Percentiles rank a stretch among this genome's conserved stretches.
Conservation (phyloP, 2,888 invertebrate species). For the Diarsia rubi region DNA sequence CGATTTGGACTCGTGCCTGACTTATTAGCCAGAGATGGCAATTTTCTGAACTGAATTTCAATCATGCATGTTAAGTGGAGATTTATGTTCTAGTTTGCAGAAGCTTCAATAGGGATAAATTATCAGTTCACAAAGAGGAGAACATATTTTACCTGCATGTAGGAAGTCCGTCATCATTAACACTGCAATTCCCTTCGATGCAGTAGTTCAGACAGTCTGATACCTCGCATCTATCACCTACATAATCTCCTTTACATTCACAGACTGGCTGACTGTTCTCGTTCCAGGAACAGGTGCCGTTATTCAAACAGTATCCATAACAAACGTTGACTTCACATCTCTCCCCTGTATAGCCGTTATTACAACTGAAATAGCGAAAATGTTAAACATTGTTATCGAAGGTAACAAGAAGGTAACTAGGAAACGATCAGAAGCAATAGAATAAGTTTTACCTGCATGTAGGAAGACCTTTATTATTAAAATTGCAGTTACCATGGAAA, state of each 20-base stretch:
- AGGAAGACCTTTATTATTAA: not conserved
- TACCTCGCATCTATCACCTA: not conserved
- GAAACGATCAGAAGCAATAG: not conserved
- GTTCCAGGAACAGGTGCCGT: not conserved
- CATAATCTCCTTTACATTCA: not conserved
- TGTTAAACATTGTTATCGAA: not conserved
- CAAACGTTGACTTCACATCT: not conserved
- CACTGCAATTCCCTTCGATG: not conserved
- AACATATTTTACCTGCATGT: no score
- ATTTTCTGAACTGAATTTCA: no score
- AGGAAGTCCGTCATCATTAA: not conserved
- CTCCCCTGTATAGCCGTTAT: not conserved
- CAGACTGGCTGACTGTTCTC: not conserved
- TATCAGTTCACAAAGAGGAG: no score
- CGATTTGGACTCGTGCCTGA: no score
- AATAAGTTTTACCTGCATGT: slow-evolving; percentile 5
- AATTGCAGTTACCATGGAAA: not conserved
- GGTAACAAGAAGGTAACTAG: not conserved
- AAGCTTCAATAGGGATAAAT: no score
- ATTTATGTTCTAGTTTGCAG: no score
- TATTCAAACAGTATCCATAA: not conserved
- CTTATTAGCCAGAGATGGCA: no score
- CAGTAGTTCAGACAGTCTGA: slow-evolving; percentile 8
- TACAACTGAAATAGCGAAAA: not conserved
- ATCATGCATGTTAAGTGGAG: no score